Evolutionary conservation across 2,797 vertebrate species (phyloP).

Genomic region (Dryobates pubescens): DNA sequence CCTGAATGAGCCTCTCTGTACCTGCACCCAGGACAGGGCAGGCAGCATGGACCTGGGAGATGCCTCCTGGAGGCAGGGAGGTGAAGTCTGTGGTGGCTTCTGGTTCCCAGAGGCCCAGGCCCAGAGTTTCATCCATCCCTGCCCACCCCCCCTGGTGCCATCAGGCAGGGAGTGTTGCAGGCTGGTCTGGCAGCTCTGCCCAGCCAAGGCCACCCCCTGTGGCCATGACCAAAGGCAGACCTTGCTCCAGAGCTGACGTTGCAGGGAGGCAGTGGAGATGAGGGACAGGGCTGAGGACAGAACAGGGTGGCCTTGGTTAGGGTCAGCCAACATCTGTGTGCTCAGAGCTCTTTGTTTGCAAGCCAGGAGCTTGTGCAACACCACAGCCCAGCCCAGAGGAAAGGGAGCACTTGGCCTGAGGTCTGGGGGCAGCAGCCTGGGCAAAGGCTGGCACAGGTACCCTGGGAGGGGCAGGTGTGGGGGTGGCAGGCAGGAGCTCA

Average conservation of each 20-base stretch:
- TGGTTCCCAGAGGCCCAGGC: accelerated
- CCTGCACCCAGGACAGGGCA: no score
- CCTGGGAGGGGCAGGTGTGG: not conserved
- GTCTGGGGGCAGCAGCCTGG: not conserved
- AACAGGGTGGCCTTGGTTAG: not conserved
- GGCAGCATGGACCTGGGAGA: not conserved
- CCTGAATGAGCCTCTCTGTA: accelerated
- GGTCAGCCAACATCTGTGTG: not conserved
- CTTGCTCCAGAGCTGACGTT: not conserved
- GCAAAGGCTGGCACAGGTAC: not conserved
- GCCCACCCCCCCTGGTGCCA: accelerated
- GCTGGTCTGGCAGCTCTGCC: not conserved
- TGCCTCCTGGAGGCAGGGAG: not conserved
- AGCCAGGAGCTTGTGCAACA: not conserved
- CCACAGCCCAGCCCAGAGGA: accelerated
- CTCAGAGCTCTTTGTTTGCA: not conserved
- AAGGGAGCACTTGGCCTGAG: not conserved
- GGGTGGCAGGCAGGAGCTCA: accelerated
- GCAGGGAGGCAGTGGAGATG: accelerated
- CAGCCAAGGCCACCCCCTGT: accelerated
- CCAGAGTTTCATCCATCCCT: accelerated
- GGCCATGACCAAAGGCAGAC: accelerated
- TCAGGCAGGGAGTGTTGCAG: accelerated
- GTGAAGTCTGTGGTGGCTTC: not conserved
- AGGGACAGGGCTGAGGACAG: not conserved